phyloP scores from a whole-genome alignment of 2,888 invertebrate species.

The Dichetophora obliterata region DNA sequence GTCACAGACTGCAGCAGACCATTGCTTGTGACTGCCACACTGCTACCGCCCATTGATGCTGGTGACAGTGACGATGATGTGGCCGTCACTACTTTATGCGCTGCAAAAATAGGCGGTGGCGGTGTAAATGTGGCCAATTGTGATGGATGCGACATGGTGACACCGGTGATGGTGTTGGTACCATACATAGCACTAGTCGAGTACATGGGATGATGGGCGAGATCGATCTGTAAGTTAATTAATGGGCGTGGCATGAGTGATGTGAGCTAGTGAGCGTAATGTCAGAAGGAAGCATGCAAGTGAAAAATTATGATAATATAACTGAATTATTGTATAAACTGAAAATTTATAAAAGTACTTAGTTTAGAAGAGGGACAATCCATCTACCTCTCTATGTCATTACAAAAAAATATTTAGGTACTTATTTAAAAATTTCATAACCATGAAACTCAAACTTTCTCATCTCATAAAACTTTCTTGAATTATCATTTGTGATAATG shows the following conservation, averaged over 20 bases:
- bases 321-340: not conserved
- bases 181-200: conserved; percentile 69
- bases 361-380: no score
- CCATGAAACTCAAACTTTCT: no score
- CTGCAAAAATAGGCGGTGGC: conserved; percentile 67
- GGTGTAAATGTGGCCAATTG: conserved; percentile 69
- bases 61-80: conserved; percentile 36
- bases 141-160: conserved; percentile 70
- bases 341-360: not conserved
- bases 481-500: no score
- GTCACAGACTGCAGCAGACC: conserved; percentile 61
- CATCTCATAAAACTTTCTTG: no score
- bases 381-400: no score
- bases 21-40: conserved; percentile 53
- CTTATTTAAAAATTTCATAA: no score
- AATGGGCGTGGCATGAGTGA: not conserved
- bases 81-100: conserved; percentile 64
- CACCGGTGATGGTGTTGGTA: conserved; percentile 66
- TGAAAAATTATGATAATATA: not conserved
- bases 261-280: not conserved
- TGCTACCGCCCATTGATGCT: conserved; percentile 33
- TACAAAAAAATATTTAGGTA: no score
- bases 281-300: conserved; percentile 20
- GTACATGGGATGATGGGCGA: conserved; percentile 70
- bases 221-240: conserved; percentile 63